Evolutionary conservation across 53 echinoderm and acorn worm species (phyloP).

Genomic region (Apostichopus leukothele): DNA sequence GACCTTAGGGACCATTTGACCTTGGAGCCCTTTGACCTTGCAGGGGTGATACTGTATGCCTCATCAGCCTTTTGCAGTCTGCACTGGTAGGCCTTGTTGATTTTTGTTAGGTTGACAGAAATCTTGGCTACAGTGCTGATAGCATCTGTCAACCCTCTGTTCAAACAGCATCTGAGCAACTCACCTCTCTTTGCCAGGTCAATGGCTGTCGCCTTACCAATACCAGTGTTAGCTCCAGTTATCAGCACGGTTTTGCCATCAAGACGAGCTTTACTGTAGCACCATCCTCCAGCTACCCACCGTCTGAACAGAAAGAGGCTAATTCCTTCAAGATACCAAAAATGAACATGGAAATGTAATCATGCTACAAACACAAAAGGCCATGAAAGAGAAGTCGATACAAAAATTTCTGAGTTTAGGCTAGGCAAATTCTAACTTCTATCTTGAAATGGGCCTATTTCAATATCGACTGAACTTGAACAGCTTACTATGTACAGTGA

Average conservation of each 20-base stretch:
- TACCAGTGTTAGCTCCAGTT: constrained; percentile 85
- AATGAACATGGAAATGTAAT: too few relatives aligned
- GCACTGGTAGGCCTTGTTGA: too few relatives aligned
- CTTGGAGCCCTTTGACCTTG: too few relatives aligned
- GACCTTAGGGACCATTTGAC: too few relatives aligned
- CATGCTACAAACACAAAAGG: too few relatives aligned
- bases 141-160: not conserved
- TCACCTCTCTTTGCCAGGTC: constrained; percentile 85
- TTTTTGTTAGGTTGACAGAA: too few relatives aligned
- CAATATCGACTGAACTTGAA: not conserved
- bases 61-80: too few relatives aligned
- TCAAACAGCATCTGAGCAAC: not conserved
- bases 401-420: too few relatives aligned
- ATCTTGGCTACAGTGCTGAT: not conserved
- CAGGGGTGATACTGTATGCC: too few relatives aligned
- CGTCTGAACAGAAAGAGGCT: constrained; percentile 7
- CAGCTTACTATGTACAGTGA: not conserved
- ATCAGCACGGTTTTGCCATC: constrained; percentile 82
- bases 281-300: constrained; percentile 66
- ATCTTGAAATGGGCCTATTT: too few relatives aligned
- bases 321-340: not conserved
- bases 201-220: constrained; percentile 76
- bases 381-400: too few relatives aligned
- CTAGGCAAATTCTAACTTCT: too few relatives aligned
- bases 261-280: constrained; percentile 71